Evolutionary conservation across 2,113 vertebrate species (phyloP).

Genomic region (Hiodon alosoides): DNA sequence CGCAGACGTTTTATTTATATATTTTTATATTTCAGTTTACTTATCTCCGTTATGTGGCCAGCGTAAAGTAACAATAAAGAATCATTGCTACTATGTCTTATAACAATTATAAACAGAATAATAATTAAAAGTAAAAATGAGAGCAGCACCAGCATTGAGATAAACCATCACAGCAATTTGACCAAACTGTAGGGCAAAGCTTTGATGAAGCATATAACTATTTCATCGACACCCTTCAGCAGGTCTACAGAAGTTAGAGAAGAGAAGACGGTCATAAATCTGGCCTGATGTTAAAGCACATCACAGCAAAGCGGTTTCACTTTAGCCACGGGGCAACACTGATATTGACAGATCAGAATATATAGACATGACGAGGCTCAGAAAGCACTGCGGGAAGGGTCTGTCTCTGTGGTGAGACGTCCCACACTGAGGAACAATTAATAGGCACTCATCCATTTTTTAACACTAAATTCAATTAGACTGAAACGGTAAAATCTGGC

Average conservation of each 20-base stretch:
- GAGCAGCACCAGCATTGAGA: neutral
- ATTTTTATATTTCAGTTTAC: neutral
- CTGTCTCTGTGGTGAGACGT: conserved; percentile 27
- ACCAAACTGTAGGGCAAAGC: neutral
- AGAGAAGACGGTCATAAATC: conserved; percentile 29
- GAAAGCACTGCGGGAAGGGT: conserved; percentile 20
- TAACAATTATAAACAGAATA: conserved; percentile 3
- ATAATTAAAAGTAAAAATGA: neutral
- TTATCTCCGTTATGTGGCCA: neutral
- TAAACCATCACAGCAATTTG: too few relatives aligned
- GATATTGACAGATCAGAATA: conserved; percentile 22
- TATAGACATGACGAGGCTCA: conserved; percentile 2
- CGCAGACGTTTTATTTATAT: neutral
- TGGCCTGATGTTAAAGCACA: conserved; percentile 20
- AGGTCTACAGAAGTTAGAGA: conserved; percentile 31
- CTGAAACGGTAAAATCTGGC: conserved; percentile 44
- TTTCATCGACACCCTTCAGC: conserved; percentile 51
- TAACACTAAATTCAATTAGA: conserved; percentile 49
- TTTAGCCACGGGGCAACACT: conserved; percentile 30
- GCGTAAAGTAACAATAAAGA: too few relatives aligned
- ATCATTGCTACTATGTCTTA: neutral
- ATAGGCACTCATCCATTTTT: conserved; percentile 52
- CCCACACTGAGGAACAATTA: conserved; percentile 42
- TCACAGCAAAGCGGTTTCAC: conserved; percentile 3
- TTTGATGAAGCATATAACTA: conserved; percentile 42